Conservation (phyloP, 1,140 invertebrate species). For the Ylistrum balloti region DNA sequence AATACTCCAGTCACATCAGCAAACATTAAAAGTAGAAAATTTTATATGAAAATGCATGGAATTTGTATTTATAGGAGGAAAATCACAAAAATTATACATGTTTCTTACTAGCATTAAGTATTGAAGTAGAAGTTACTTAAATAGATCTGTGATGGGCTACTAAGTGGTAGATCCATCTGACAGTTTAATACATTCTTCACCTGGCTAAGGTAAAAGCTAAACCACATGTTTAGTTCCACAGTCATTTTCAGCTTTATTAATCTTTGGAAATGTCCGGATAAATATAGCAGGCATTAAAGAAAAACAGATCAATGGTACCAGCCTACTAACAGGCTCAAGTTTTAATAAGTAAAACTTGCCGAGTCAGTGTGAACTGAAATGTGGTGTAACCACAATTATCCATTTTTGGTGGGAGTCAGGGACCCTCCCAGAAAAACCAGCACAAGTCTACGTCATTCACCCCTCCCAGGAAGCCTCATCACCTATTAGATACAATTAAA, state of each 20-base stretch:
- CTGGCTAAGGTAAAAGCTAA: background rate
- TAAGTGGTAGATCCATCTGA: constrained; percentile 26
- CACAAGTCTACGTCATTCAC: too few species aligned
- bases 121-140: background rate
- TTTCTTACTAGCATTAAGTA: too few species aligned
- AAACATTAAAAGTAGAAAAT: too few species aligned
- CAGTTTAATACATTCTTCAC: constrained; percentile 12
- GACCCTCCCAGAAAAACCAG: background rate
- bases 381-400: background rate
- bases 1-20: too few species aligned
- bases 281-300: constrained; percentile 7
- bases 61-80: too few species aligned
- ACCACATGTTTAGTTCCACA: background rate
- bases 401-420: background rate
- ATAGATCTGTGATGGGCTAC: background rate
- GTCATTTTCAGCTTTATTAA: constrained; percentile 10
- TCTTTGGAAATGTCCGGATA: constrained; percentile 15
- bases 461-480: background rate
- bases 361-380: background rate
- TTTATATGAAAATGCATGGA: too few species aligned
- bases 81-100: too few species aligned
- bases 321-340: background rate
- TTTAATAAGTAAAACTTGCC: background rate
- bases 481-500: constrained; percentile 11
- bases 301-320: constrained; percentile 1